Conservation (phyloP, 2,888 invertebrate genomes). For the Zeuzera pyrina region DNA sequence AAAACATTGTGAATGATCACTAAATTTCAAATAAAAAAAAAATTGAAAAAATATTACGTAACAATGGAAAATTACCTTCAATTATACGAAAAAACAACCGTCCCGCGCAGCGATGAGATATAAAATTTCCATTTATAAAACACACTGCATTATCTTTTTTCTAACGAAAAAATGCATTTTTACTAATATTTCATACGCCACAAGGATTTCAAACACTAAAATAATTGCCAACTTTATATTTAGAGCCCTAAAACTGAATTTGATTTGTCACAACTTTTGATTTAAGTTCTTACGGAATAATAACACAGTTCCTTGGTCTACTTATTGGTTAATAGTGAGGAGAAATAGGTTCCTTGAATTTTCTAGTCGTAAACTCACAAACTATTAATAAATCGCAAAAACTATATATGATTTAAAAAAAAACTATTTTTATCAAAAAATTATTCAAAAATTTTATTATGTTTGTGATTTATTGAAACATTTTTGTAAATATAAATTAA, state of each 20-base stretch:
- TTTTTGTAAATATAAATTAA: too few species aligned
- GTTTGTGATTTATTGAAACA: too few species aligned
- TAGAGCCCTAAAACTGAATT: slow-evolving; percentile 21
- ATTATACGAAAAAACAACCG: slow-evolving; percentile 51
- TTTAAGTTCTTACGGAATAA: slow-evolving; percentile 31
- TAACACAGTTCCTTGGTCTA: slow-evolving; percentile 49
- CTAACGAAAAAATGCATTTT: slow-evolving; percentile 57
- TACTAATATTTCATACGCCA: slow-evolving; percentile 18
- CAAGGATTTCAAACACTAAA: slow-evolving; percentile 22
- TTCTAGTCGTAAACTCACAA: slow-evolving; percentile 30
- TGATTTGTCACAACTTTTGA: slow-evolving; percentile 16
- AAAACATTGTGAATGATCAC: too few species aligned
- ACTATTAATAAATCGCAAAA: too few species aligned
- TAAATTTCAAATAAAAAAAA: slow-evolving; percentile 9
- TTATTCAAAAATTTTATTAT: too few species aligned
- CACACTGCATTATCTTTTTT: slow-evolving; percentile 64
- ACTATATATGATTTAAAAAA: too few species aligned
- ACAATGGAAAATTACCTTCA: slow-evolving; percentile 48
- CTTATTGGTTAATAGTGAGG: slow-evolving; percentile 57
- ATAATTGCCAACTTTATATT: slow-evolving; percentile 23
- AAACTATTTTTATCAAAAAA: too few species aligned
- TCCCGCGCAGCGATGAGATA: slow-evolving; percentile 43
- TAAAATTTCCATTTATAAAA: slow-evolving; percentile 73
- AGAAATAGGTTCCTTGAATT: slow-evolving; percentile 22
- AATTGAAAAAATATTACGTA: slow-evolving; percentile 27